phyloP scores from a whole-genome alignment of 2,888 invertebrate species.

The Cosmia trapezina region DNA sequence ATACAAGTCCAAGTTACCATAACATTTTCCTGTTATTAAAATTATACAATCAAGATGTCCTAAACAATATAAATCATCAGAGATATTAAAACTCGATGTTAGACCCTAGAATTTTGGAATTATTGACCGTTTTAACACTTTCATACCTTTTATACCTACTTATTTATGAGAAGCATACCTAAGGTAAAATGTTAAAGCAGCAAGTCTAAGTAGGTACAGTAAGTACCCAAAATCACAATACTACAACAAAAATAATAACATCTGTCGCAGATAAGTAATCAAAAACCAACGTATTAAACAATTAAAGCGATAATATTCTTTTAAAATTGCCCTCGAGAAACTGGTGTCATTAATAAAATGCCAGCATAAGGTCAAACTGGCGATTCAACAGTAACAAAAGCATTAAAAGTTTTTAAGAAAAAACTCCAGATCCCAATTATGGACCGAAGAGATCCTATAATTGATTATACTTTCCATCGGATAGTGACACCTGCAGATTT shows the following conservation, averaged over 20 bases:
- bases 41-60: no score
- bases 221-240: slow-evolving; percentile 1
- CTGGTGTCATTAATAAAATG: slow-evolving; percentile 35
- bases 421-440: slow-evolving; percentile 4
- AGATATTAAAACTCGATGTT: no score
- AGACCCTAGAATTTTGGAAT: no score
- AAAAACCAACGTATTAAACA: slow-evolving; percentile 11
- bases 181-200: no score
- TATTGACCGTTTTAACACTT: no score
- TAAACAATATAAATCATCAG: background rate
- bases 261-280: slow-evolving; percentile 16
- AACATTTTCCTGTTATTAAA: background rate
- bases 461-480: slow-evolving; percentile 5
- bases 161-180: no score
- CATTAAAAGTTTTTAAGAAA: slow-evolving; percentile 23
- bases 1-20: background rate
- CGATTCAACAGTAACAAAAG: slow-evolving; percentile 5
- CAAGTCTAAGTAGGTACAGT: no score
- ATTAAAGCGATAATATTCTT: slow-evolving; percentile 28
- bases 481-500: slow-evolving; percentile 1
- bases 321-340: slow-evolving; percentile 40
- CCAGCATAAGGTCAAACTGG: slow-evolving; percentile 38
- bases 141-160: no score
- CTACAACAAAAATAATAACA: background rate
- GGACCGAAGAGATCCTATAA: slow-evolving; percentile 5